Evolutionary conservation across 2,113 vertebrate species (phyloP).

Genomic region (Peromyscus maniculatus): DNA sequence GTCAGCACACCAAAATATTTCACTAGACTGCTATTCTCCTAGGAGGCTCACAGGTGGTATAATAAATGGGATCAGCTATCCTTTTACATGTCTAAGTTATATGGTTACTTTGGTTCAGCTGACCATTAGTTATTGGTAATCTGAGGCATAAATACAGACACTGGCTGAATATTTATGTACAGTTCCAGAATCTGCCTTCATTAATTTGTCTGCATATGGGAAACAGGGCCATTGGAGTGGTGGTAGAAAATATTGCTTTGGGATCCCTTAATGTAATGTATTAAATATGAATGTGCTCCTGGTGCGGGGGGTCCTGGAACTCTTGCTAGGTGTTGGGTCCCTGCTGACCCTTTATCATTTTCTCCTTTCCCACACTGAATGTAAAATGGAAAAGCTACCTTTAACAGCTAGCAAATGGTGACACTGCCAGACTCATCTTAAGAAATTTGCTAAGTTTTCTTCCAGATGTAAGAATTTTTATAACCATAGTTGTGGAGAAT

Average conservation of each 20-base stretch:
- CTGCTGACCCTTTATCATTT: conserved; percentile 67
- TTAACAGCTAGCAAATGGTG: conserved; percentile 35
- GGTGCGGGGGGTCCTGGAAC: conserved; percentile 20
- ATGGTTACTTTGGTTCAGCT: conserved; percentile 69
- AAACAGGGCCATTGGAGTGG: not conserved
- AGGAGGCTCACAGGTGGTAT: conserved; percentile 77
- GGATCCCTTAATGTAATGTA: conserved; percentile 29
- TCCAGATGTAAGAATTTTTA: conserved; percentile 63
- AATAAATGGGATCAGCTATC: conserved; percentile 75
- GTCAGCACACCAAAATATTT: conserved; percentile 80
- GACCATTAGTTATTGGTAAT: conserved; percentile 77
- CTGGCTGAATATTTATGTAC: conserved; percentile 78
- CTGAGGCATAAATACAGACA: conserved; percentile 69
- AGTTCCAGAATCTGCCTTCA: conserved; percentile 54
- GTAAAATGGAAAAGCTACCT: conserved; percentile 61
- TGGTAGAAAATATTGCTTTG: conserved; percentile 69
- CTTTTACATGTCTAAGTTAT: conserved; percentile 49
- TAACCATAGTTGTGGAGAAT: conserved; percentile 6
- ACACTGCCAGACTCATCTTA: conserved; percentile 46
- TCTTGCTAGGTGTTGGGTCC: conserved; percentile 63
- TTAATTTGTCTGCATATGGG: conserved; percentile 75
- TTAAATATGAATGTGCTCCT: conserved; percentile 59
- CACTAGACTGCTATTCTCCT: conserved; percentile 67
- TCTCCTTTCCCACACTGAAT: conserved; percentile 51
- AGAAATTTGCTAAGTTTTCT: conserved; percentile 61